These are phyloP conservation scores for Chiloscyllium punctatum DNA, from an alignment of 2,797 vertebrate genomes.

Conservation along the genomic window DNA sequence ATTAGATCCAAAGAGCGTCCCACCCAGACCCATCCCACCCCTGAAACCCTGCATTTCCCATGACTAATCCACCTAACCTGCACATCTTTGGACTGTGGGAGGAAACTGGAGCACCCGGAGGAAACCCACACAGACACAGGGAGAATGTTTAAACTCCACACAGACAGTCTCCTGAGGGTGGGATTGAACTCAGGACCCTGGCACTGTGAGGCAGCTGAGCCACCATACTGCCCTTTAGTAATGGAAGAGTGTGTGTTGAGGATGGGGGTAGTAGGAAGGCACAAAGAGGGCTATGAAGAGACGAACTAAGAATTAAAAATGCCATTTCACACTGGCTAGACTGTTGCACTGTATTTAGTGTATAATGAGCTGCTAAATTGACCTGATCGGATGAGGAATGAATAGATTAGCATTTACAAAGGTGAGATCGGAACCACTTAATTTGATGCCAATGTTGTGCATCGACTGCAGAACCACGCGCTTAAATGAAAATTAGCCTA, in stretches of 20 bases:
- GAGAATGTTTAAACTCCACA: no score
- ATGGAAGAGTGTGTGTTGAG: slow-evolving; percentile 38
- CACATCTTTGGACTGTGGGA: no score
- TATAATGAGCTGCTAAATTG: slow-evolving; percentile 30
- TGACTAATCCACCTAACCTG: no score
- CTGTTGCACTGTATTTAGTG: slow-evolving; percentile 2
- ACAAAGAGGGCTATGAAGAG: slow-evolving; percentile 40
- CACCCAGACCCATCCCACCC: no score
- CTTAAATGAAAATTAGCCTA: neutral
- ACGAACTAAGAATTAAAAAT: slow-evolving; percentile 41
- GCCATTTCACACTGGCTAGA: slow-evolving; percentile 9
- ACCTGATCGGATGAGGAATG: slow-evolving; percentile 25
- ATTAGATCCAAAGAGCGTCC: no score
- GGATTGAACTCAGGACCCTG: no score
- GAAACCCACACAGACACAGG: no score
- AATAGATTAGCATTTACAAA: slow-evolving; percentile 34
- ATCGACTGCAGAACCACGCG: neutral
- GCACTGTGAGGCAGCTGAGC: no score
- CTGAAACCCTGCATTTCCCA: no score
- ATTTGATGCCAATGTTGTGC: slow-evolving; percentile 21
- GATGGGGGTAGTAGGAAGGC: slow-evolving; percentile 44
- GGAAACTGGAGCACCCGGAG: no score
- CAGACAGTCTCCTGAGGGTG: no score
- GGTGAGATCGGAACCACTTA: slow-evolving; percentile 27
- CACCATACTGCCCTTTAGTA: no score